Conservation (phyloP, 2,113 vertebrate species). For the Heterotilapia buettikoferi region DNA sequence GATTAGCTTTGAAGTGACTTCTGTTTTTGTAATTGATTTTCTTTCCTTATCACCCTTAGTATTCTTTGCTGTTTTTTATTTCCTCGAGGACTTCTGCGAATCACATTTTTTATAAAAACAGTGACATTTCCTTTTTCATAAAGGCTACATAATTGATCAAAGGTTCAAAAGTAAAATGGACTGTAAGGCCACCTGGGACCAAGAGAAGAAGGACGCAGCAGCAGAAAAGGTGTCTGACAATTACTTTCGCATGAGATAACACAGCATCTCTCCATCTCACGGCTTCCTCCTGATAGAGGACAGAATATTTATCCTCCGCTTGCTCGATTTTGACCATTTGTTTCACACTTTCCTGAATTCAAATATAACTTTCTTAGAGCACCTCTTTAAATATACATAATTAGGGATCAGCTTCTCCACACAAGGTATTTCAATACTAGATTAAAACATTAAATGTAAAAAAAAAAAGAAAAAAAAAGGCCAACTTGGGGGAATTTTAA, state of each 20-base stretch:
- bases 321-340: not conserved
- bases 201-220: not conserved
- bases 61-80: not conserved
- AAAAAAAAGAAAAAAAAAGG: not conserved
- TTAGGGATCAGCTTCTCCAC: not conserved
- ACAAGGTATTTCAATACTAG: not conserved
- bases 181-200: not conserved
- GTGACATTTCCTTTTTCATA: not conserved
- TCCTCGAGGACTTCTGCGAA: not conserved
- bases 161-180: not conserved
- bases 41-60: not conserved
- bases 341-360: not conserved
- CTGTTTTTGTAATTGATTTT: not conserved
- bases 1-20: not conserved
- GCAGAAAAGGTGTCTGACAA: not conserved
- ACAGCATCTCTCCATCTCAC: not conserved
- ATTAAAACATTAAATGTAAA: not conserved
- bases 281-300: not conserved
- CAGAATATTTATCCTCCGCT: not conserved
- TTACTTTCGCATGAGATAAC: conserved; percentile 7
- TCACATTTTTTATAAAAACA: not conserved
- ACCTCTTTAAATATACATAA: not conserved
- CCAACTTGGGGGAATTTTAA: not conserved
- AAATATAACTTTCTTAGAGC: not conserved
- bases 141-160: not conserved